Base-by-base conservation (phyloP, 2,113 vertebrate genomes). In the Haemorhous mexicanus region DNA sequence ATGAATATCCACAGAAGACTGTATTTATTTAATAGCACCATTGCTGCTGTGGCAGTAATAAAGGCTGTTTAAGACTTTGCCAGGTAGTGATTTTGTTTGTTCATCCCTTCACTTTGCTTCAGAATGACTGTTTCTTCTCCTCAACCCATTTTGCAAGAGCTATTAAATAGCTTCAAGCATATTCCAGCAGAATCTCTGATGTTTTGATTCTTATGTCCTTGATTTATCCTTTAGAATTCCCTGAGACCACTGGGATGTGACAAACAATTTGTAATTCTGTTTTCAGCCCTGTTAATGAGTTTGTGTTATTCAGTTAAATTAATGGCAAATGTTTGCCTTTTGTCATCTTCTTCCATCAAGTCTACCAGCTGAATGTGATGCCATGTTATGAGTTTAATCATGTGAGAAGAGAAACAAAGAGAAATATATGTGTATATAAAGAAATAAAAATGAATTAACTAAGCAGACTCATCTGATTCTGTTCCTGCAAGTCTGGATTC, bases 41-140 rank as follows among this genome's bases (percentile, higher is more conserved):
- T 50, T 75, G 69, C 61, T 83, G 37, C 52, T 88, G 16, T 79
- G 52, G 33, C 55, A 64, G 70, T 68, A 82, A 53, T 87, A 89
- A 96, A 90, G 44, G 20, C 70, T 47, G 16, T 93, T 56, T 58
- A 85, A 84, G 68, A 28, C 2, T 8, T 74, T 82, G 66, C 41
- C 56, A 44, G 68, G 37, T 64, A 44, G 76, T 75, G 76, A 90
- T 96, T 95, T 90, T 75, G 47, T 92, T 96, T 93, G 52, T 89
- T 94, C 83, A 75, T 90, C 59, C 52, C 55, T 93, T 80, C 44
- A 64, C 18, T 46, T 61, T 52, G 39, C 37, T 70, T 78, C 55
- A 37, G 49, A 95, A 94, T 81, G 15, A 37, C 6, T n/a, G 12
- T n/a, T 96, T 82, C 52, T 55, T 30, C 18, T 44, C 37, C 47